A percentile compares a stretch with the other conserved stretches of the same genome.
Conservation (phyloP, 2,888 invertebrate genomes). For the Dicranocentrus wangi region DNA sequence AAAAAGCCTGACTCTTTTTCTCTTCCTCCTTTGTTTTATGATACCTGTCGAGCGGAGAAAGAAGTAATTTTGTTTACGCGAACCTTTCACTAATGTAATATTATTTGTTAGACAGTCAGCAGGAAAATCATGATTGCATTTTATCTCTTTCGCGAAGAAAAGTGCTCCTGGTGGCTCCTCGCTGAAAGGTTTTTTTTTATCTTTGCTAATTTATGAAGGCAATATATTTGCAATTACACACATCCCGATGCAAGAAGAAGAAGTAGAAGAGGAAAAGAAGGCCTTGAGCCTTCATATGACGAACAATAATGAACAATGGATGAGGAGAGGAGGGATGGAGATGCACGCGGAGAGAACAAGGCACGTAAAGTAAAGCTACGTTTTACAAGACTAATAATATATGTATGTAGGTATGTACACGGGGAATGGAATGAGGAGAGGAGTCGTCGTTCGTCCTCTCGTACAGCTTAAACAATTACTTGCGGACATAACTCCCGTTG, state of each 20-base stretch:
- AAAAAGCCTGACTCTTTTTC: not conserved
- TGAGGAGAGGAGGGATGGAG: no score
- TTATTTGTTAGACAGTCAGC: constrained; percentile 46
- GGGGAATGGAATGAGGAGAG: no score
- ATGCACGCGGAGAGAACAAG: no score
- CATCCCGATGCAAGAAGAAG: not conserved
- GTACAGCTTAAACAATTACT: constrained; percentile 3
- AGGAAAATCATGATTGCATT: constrained; percentile 36
- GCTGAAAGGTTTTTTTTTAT: no score
- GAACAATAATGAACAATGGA: not conserved
- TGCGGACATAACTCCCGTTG: not conserved
- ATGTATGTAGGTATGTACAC: no score
- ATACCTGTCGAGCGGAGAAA: constrained; percentile 55
- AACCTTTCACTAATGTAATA: constrained; percentile 45
- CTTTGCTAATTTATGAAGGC: constrained; percentile 13
- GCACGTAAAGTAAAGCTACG: no score
- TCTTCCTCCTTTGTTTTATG: constrained; percentile 50
- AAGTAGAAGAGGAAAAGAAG: not conserved
- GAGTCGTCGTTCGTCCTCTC: no score
- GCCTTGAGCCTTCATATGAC: no score
- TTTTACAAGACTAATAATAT: no score
- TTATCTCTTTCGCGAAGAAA: constrained; percentile 8
- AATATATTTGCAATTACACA: constrained; percentile 25
- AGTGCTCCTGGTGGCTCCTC: not conserved
- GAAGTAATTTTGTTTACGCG: constrained; percentile 61